These are phyloP conservation scores for Platynereis dumerilii DNA, from an alignment of 2,888 invertebrate genomes.

Conservation along the genomic window DNA sequence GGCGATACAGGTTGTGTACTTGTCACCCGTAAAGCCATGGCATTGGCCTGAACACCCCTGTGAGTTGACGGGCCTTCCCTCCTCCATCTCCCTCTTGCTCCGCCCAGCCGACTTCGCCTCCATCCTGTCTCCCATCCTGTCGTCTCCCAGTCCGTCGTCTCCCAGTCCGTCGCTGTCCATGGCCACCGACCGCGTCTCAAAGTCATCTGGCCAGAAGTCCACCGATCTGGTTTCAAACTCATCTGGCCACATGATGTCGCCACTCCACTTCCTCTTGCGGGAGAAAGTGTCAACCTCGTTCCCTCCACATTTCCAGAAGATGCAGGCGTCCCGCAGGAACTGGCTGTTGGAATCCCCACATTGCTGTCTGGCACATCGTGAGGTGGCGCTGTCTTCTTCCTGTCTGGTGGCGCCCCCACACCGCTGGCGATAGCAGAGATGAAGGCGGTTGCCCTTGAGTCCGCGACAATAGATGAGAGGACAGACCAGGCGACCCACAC, in stretches of 20 bases:
- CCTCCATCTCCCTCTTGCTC: neutral
- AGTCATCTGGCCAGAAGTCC: slow-evolving; percentile 22
- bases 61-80: neutral
- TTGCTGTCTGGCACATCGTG: neutral
- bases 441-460: neutral
- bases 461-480: neutral
- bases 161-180: slow-evolving; percentile 1
- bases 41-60: slow-evolving; percentile 10
- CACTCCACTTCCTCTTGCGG: neutral
- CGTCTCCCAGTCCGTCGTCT: neutral
- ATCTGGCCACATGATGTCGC: slow-evolving; percentile 18
- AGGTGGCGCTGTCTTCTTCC: neutral
- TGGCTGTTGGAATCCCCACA: neutral
- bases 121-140: neutral
- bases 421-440: neutral
- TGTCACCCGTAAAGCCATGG: neutral
- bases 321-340: neutral
- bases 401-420: neutral
- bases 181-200: slow-evolving; percentile 12
- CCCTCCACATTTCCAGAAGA: neutral
- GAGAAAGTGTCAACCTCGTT: neutral
- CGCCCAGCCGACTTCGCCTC: neutral
- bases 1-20: neutral
- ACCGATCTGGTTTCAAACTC: slow-evolving; percentile 21
- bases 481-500: neutral